Evolutionary conservation across 2,888 invertebrate genomes (phyloP).

Genomic region (Saturnia japonica): DNA sequence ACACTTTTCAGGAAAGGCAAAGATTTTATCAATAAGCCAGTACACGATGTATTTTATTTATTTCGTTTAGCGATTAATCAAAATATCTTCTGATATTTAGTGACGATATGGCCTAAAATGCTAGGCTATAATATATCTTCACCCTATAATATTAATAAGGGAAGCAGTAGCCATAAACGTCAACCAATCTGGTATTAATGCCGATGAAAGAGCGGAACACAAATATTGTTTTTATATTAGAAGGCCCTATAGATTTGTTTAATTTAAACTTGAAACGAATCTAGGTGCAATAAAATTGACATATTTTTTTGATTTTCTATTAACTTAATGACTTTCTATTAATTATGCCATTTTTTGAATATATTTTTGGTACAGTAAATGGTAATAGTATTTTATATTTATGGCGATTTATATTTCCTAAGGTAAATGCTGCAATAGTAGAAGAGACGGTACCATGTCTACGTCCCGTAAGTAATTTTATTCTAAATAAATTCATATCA

Average conservation of each 20-base stretch:
- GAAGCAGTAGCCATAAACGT: not conserved
- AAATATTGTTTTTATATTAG: not conserved
- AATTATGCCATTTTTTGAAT: constrained; percentile 70
- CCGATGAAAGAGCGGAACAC: not conserved
- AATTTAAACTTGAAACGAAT: constrained; percentile 40
- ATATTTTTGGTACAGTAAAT: constrained; percentile 51
- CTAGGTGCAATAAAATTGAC: constrained; percentile 52
- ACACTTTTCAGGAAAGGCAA: too few relatives aligned
- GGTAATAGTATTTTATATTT: constrained; percentile 34
- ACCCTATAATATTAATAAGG: too few relatives aligned
- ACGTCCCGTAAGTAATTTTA: constrained; percentile 51
- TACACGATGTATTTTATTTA: too few relatives aligned
- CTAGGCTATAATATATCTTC: too few relatives aligned
- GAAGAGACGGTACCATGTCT: constrained; percentile 58
- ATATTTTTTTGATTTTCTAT: constrained; percentile 44
- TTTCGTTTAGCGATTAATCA: too few relatives aligned
- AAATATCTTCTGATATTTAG: too few relatives aligned
- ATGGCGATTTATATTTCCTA: constrained; percentile 46
- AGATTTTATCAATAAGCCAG: too few relatives aligned
- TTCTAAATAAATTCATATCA: too few relatives aligned
- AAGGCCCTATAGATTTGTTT: constrained; percentile 58
- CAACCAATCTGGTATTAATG: not conserved
- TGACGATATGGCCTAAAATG: too few relatives aligned
- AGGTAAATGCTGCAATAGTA: constrained; percentile 54
- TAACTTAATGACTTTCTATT: constrained; percentile 61